Evolutionary conservation across 2,113 vertebrate species (phyloP).

Genomic region (Megalops atlanticus): DNA sequence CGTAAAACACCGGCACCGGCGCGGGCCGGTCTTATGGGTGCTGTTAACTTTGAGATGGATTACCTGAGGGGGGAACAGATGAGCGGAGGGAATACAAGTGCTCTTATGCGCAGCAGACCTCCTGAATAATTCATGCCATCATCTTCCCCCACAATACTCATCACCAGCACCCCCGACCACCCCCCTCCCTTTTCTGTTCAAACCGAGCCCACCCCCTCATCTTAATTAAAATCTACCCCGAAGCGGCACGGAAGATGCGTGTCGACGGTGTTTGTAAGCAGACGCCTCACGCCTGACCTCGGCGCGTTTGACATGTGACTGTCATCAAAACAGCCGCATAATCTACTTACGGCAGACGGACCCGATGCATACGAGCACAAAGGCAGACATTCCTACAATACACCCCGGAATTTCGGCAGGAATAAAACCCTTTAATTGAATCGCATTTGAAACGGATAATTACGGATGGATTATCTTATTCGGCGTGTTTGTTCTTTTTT

Average conservation of each 20-base stretch:
- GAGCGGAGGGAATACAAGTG: too few relatives aligned
- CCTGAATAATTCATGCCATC: conserved; percentile 33
- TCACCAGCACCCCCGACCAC: too few relatives aligned
- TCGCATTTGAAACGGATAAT: background rate
- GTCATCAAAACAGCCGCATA: conserved; percentile 31
- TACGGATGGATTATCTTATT: background rate
- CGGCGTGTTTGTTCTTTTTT: background rate
- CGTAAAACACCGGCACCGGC: too few relatives aligned
- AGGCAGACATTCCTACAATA: background rate
- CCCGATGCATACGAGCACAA: background rate
- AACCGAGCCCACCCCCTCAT: background rate
- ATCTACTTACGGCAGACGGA: background rate
- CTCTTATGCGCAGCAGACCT: background rate
- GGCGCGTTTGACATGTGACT: conserved; percentile 27
- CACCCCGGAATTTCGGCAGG: background rate
- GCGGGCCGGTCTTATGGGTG: too few relatives aligned
- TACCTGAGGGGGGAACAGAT: too few relatives aligned
- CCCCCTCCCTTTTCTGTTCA: background rate
- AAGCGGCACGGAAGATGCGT: conserved; percentile 11
- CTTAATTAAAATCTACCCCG: conserved; percentile 14
- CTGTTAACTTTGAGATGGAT: too few relatives aligned
- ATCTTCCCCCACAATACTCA: conserved; percentile 8
- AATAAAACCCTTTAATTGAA: background rate
- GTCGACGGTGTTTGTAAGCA: conserved; percentile 35
- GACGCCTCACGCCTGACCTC: conserved; percentile 30